Base-by-base conservation (phyloP, 1,140 invertebrate genomes). In the Phenacoccus solenopsis region DNA sequence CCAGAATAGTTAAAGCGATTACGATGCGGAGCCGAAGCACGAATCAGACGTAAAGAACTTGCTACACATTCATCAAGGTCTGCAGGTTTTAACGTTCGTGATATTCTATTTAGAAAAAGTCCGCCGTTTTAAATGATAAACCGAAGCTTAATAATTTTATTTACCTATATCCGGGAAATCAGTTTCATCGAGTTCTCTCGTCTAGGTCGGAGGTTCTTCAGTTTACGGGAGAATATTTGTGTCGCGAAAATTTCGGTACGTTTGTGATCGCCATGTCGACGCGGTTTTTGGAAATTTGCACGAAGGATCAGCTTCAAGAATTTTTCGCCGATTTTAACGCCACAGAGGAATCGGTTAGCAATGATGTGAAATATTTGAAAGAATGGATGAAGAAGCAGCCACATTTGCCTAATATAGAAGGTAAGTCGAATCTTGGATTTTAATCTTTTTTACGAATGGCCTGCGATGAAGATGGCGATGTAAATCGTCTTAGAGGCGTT, bases 381-480 rank as follows among this genome's bases (percentile, higher is more conserved):
- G 73, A 74, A 10, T 76, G 75, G 75, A 69, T 74, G 22, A n/a
- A 22, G 10, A 74, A 74, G 70, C 73, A 76, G 22, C 73, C 75
- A 2, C 74, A 75, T 49, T 70, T 76, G 3, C 75, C 75, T 0
- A 71, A 67, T 28, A 68, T 69, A 0, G 59, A 73, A 0, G 70
- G 72, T 73, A 67, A 71, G 56, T 7, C n/a, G n/a, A n/a, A n/a
- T n/a, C n/a, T n/a, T n/a, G n/a, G n/a, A n/a, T n/a, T n/a, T n/a
- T n/a, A n/a, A n/a, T 38, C 35, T 5, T 57, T 2, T 57, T 57
- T 13, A 22, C 4, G 3, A 20, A 20, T 13, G n/a, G 22, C n/a
- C 22, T 57, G 56, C 4, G 22, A 13, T 57, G n/a, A n/a, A n/a
- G n/a, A n/a, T n/a, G n/a, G n/a, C n/a, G n/a, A n/a, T n/a, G n/a